phyloP scores from a whole-genome alignment of 2,888 invertebrate species.

The Euphydryas editha region DNA sequence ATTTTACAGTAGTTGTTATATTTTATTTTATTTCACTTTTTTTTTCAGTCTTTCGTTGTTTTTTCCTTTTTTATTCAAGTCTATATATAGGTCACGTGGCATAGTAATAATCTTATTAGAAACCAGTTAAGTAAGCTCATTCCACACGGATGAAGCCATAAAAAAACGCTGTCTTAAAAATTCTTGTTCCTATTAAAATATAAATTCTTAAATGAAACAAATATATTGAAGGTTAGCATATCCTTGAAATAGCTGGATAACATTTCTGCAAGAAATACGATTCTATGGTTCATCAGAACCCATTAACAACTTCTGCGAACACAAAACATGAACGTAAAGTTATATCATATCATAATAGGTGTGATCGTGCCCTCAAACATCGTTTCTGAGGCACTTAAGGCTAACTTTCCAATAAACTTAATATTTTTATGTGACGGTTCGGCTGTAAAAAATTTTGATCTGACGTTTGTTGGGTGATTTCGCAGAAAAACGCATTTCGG shows the following conservation, averaged over 20 bases:
- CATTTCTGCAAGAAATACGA: neutral
- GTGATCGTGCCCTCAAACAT: slow-evolving; percentile 51
- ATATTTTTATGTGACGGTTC: slow-evolving; percentile 69
- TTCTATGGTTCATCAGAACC: slow-evolving; percentile 33
- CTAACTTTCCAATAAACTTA: slow-evolving; percentile 71
- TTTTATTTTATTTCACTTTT: neutral
- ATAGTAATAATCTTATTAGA: neutral
- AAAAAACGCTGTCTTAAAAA: neutral
- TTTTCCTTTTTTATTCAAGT: neutral
- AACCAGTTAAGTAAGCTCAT: slow-evolving; percentile 1
- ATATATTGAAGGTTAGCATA: too few species aligned
- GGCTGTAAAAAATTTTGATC: slow-evolving; percentile 60
- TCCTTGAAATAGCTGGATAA: too few species aligned
- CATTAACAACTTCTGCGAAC: slow-evolving; percentile 53
- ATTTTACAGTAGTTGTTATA: neutral
- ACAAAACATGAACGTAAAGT: slow-evolving; percentile 42
- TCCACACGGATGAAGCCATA: slow-evolving; percentile 4
- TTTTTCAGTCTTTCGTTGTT: neutral
- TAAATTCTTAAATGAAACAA: neutral
- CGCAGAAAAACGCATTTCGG: slow-evolving; percentile 56
- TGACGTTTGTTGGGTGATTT: slow-evolving; percentile 62
- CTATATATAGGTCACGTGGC: neutral
- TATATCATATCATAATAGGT: slow-evolving; percentile 52
- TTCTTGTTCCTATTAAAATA: neutral
- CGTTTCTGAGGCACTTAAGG: slow-evolving; percentile 56